A percentile compares a stretch with the other conserved stretches of the same genome.
Evolutionary conservation across 2,797 vertebrate genomes (phyloP).

Genomic region (Pipistrellus pipistrellus): DNA sequence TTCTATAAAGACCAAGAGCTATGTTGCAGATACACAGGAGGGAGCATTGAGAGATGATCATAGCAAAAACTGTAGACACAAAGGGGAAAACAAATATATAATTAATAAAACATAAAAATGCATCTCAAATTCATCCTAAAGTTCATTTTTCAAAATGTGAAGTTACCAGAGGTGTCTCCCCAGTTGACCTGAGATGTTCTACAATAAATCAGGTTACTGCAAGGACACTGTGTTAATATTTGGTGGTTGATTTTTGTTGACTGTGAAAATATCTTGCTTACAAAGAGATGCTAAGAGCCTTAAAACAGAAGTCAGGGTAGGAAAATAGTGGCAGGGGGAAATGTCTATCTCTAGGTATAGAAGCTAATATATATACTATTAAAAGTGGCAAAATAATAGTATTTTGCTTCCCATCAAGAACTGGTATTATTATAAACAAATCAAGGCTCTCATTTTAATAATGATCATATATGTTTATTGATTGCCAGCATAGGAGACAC

Average conservation of each 20-base stretch:
- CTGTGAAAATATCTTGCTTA: neutral
- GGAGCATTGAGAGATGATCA: neutral
- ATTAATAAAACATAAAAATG: conserved; percentile 13
- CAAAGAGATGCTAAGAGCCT: neutral
- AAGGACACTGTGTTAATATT: neutral
- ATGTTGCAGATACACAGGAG: neutral
- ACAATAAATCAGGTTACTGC: neutral
- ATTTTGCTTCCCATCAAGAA: neutral
- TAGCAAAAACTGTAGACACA: neutral
- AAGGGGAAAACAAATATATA: neutral
- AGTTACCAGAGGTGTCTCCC: neutral
- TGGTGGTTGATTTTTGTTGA: neutral
- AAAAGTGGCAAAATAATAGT: neutral
- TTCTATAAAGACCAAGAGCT: neutral
- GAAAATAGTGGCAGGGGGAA: neutral
- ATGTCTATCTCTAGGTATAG: neutral
- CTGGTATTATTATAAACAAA: conserved; percentile 4
- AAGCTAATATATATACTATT: neutral
- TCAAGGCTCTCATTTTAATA: conserved; percentile 13
- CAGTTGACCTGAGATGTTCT: neutral
- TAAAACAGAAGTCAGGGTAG: neutral
- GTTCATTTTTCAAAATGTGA: neutral
- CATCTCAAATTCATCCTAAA: neutral
- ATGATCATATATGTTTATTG: neutral
- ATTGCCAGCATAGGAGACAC: neutral